Evolutionary conservation across 2,888 invertebrate genomes (phyloP).

Genomic region (Achlya flavicornis): DNA sequence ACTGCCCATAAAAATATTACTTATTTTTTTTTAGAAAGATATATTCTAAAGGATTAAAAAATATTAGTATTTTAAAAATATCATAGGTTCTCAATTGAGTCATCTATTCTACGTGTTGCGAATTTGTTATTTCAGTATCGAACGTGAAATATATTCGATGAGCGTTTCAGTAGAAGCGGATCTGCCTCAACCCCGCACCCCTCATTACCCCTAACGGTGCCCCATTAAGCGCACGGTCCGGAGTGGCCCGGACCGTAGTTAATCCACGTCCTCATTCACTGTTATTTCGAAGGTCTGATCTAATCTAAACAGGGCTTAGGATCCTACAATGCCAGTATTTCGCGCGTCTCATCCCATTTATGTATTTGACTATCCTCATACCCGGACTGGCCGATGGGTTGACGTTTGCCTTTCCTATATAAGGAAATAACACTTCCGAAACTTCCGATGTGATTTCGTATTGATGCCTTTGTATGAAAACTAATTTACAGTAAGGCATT

Average conservation of each 20-base stretch:
- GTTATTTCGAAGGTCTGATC: conserved; percentile 84
- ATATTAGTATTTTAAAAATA: too few relatives aligned
- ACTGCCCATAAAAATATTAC: too few relatives aligned
- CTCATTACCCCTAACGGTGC: conserved; percentile 80
- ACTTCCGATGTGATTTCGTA: conserved; percentile 69
- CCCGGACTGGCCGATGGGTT: conserved; percentile 62
- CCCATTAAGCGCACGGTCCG: conserved; percentile 81
- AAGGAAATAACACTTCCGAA: conserved; percentile 77
- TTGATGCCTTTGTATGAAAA: conserved; percentile 60
- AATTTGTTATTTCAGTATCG: conserved; percentile 33
- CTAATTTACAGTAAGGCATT: conserved; percentile 51
- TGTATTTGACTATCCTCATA: conserved; percentile 77
- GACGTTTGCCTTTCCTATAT: conserved; percentile 74
- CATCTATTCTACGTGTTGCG: background rate
- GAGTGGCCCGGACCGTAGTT: conserved; percentile 83
- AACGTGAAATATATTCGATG: conserved; percentile 52
- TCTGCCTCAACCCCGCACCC: conserved; percentile 57
- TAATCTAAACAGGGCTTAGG: conserved; percentile 84
- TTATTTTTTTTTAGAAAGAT: too few relatives aligned
- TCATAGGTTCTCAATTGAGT: too few relatives aligned
- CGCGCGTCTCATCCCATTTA: conserved; percentile 81
- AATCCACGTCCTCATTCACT: conserved; percentile 84
- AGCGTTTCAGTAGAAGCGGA: conserved; percentile 50
- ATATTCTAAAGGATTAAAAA: too few relatives aligned
- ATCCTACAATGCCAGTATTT: conserved; percentile 81